Evolutionary conservation across 2,888 invertebrate species (phyloP), one percentile per base, ranked within the genome.

Genomic region (Himalopsyche tibetana): DNA sequence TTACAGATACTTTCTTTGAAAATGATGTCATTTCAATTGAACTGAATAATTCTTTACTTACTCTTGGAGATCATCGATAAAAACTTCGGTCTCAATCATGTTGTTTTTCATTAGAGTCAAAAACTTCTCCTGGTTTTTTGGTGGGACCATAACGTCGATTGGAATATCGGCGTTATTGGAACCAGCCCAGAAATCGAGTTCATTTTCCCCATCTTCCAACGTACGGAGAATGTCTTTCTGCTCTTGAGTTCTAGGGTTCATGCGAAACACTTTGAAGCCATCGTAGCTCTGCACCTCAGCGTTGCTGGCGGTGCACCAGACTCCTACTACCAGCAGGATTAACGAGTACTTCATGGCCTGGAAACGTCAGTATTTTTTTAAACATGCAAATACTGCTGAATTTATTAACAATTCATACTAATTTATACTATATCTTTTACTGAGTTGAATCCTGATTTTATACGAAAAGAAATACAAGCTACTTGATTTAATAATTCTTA

Each of bases 51-150:
- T 51, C 2, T 51, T 51, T 51, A 92, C 92, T 92, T 90, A 94
- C 94, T 91, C 91, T 90, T 93, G 93, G 84, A 94, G 92, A 90
- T 94, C 91, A 0, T 92, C 89, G 82, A 94, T 91, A 36, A 92
- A 90, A 1, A 94, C 90, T 38, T 90, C 89, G 89, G 92, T 93
- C 11, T 90, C 89, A 79, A 95, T 92, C 51, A 89, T 89, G 88
- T 92, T 89, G 0, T 84, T 83, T 5, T 89, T 90, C 74, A 94
- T 90, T 40, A 91, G 89, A 15, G 87, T 89, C 89, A 92, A 91
- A n/a, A 94, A 90, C 19, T 90, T 89, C 55, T 56, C 84, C 89
- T 91, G 92, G 40, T 91, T 88, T 87, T 90, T 89, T 15, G 94
- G 93, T 86, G 91, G 90, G 1, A 94, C 91, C 90, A 94, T 90